These are phyloP conservation scores for Nysson spinosus DNA, from an alignment of 2,888 invertebrate species.

Conservation along the genomic window DNA sequence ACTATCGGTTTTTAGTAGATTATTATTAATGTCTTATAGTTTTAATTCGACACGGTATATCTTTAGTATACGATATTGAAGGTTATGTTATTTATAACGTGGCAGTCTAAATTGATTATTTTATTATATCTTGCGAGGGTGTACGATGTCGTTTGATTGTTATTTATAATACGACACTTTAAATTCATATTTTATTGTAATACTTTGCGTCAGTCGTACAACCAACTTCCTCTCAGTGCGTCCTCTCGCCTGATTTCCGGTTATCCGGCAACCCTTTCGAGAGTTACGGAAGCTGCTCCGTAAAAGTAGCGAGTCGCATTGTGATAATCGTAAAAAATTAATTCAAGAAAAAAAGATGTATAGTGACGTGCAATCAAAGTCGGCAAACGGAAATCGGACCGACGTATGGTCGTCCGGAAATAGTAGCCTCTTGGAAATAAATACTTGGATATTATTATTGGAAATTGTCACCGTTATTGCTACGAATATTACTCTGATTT, in stretches of 20 bases:
- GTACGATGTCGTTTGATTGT: too few species aligned
- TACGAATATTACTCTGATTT: background rate
- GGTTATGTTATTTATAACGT: too few species aligned
- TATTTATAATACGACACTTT: too few species aligned
- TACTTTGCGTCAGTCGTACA: too few species aligned
- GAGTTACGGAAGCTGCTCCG: conserved; percentile 3
- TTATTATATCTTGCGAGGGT: too few species aligned
- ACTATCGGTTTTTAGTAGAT: too few species aligned
- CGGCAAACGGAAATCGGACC: conserved; percentile 8
- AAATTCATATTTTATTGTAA: too few species aligned
- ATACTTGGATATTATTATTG: background rate
- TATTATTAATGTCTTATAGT: too few species aligned
- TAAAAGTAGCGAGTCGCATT: conserved; percentile 15
- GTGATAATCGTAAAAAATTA: conserved; percentile 22
- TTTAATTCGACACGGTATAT: too few species aligned
- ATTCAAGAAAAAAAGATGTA: conserved; percentile 16
- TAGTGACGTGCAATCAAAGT: conserved; percentile 20
- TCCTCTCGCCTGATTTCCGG: background rate
- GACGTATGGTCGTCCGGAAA: background rate
- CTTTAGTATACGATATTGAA: too few species aligned
- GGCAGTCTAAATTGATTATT: too few species aligned
- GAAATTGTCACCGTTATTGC: background rate
- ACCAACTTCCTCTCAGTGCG: conserved; percentile 39
- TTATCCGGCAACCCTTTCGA: conserved; percentile 13
- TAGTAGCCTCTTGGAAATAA: background rate